Evolutionary conservation across 30 jellyfish, hydroid and myxozoan genomes (phyloP), one percentile per base, ranked within the genome.

Genomic region (Pseudorhiza aurosa): DNA sequence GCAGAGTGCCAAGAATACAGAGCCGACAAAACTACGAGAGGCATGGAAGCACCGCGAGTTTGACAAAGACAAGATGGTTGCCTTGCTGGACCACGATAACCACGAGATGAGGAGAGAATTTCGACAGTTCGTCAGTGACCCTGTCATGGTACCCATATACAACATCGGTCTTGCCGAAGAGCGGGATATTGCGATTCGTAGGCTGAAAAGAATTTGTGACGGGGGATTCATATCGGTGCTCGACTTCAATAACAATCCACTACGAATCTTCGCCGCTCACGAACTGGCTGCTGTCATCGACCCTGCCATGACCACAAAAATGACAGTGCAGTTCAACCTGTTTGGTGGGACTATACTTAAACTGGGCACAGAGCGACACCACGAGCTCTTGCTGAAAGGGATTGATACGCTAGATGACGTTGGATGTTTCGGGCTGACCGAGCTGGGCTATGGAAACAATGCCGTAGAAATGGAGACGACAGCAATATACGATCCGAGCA

Each of bases 381-480:
- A 89, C 49, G 68, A 65, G 4, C 68, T 69, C 19, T 85, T 89
- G 18, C 88, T 89, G 21, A 75, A 83, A 33, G 96, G 96, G 14
- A 89, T 89, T 49, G 97, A 89, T 75, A 49, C 40, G 49, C 87
- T 89, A 24, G 96, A 82, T 29, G 97, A 89, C 39, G 95, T 89
- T 24, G 97, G 97, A 9, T 89, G 97, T 40, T 89, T 89, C 67
- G 97, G 96, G 31, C 82, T 89, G 36, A 89, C 97, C 1, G 97
- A 89, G 75, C 87, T 89, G 36, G 97, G 97, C 36, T 89, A 89
- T 76, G 97, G 97, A 8, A 89, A 89, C 55, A 89, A 89, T 57
- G 97, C 97, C 5, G 97, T 89, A 7, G 97, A 89, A 50, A 89
- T 89, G 97, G 97, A 89, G 77, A 89, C 97, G 30, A 81, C 89